Evolutionary conservation across 2,113 vertebrate species (phyloP).

Genomic region (Prunella himalayana): DNA sequence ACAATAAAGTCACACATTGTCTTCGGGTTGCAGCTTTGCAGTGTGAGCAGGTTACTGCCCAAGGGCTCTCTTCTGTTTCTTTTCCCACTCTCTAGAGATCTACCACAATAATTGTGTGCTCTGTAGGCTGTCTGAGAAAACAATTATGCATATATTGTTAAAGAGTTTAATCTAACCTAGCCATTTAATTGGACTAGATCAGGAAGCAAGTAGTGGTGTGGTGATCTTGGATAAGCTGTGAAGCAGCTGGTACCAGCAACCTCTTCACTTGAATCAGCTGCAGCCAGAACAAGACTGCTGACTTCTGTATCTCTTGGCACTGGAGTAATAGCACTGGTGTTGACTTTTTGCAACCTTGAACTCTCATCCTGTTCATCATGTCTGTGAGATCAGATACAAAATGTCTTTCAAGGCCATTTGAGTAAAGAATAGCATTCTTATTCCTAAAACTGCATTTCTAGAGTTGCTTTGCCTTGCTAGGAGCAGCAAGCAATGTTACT

Average conservation of each 20-base stretch:
- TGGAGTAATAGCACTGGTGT: not conserved
- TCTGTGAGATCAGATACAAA: not conserved
- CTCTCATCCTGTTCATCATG: not conserved
- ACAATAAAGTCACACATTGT: constrained; percentile 12
- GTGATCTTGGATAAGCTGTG: not conserved
- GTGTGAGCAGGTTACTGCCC: constrained; percentile 25
- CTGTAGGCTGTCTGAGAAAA: not conserved
- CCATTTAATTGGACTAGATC: not conserved
- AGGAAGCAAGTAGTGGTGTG: not conserved
- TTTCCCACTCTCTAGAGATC: not conserved
- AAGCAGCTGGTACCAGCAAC: not conserved
- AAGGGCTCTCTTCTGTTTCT: not conserved
- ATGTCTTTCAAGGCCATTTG: not conserved
- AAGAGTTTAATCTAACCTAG: not conserved
- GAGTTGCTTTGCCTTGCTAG: not conserved
- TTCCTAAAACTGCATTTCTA: not conserved
- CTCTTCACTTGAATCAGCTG: not conserved
- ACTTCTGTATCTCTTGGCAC: constrained; percentile 8
- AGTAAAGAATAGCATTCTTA: not conserved
- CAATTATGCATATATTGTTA: not conserved
- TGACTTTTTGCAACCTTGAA: not conserved
- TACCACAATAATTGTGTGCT: not conserved
- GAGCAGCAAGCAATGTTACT: not conserved
- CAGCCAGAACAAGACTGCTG: not conserved
- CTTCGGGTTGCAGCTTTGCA: constrained; percentile 6